Conservation (phyloP, 2,797 vertebrate genomes). For the Triplophysa yarkandensis region DNA sequence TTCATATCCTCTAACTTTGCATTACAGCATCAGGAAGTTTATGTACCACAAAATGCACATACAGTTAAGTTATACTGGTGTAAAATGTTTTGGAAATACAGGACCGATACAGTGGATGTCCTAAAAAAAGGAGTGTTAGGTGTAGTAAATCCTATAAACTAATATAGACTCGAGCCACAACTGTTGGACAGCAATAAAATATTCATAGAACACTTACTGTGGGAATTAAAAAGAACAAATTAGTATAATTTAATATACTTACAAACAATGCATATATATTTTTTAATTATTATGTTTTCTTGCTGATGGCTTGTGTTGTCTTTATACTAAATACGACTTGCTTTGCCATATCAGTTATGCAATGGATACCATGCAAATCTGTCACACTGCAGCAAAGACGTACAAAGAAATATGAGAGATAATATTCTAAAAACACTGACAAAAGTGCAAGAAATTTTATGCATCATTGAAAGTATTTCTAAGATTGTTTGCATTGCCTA, state of each 20-base stretch:
- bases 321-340: not conserved
- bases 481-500: not conserved
- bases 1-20: not conserved
- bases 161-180: too few species aligned
- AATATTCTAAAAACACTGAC: not conserved
- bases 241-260: too few species aligned
- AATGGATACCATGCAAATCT: slow-evolving; percentile 48
- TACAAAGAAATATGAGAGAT: not conserved
- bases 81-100: not conserved
- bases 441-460: not conserved
- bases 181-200: not conserved
- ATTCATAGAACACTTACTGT: not conserved
- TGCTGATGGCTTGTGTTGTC: not conserved
- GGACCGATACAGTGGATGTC: too few species aligned
- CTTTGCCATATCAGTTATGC: slow-evolving; percentile 32
- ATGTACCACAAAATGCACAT: not conserved
- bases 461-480: not conserved
- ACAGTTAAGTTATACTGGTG: not conserved
- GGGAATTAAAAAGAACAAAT: not conserved
- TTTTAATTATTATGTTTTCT: not conserved
- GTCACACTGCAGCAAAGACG: not conserved
- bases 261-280: too few species aligned
- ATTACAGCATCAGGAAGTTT: slow-evolving; percentile 3
- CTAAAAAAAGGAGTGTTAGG: too few species aligned
- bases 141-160: too few species aligned